Evolutionary conservation across 1,140 invertebrate species (phyloP).

Genomic region (Trachymyrmex septentrionalis): DNA sequence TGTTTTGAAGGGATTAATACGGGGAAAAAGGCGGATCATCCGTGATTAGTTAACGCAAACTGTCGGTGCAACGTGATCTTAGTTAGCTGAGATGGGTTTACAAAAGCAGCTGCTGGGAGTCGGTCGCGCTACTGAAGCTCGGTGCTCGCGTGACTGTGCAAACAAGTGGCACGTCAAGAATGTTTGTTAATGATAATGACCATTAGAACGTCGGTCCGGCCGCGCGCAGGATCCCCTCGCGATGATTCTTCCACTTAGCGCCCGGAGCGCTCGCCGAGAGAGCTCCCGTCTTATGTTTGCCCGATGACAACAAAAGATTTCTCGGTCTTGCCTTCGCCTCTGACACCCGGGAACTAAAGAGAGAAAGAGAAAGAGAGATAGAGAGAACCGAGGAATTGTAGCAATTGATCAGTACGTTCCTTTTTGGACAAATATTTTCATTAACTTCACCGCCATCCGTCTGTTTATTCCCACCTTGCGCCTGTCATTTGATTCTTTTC

Average conservation of each 20-base stretch:
- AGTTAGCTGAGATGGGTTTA: constrained; percentile 74
- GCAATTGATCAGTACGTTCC: constrained; percentile 44
- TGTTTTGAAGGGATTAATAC: constrained; percentile 24
- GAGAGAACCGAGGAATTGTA: constrained; percentile 34
- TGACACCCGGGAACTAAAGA: background rate
- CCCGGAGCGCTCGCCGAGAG: constrained; percentile 67
- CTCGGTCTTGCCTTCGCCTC: constrained; percentile 18
- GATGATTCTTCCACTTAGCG: constrained; percentile 79
- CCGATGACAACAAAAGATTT: constrained; percentile 55
- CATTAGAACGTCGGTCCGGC: constrained; percentile 73
- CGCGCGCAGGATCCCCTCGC: constrained; percentile 56
- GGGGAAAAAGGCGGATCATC: background rate
- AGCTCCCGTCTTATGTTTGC: constrained; percentile 78
- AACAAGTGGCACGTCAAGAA: constrained; percentile 68
- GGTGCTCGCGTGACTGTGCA: constrained; percentile 73
- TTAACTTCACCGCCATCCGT: constrained; percentile 24
- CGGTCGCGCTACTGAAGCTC: constrained; percentile 51
- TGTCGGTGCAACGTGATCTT: constrained; percentile 52
- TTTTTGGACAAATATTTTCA: constrained; percentile 58
- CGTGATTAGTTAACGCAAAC: constrained; percentile 41
- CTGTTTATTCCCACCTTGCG: constrained; percentile 27
- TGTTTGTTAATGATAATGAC: constrained; percentile 80
- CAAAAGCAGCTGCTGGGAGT: constrained; percentile 72
- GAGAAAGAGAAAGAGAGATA: background rate
- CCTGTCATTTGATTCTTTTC: constrained; percentile 34